phyloP scores from a whole-genome alignment of 2,113 vertebrate species.

The Periophthalmus modestus region DNA sequence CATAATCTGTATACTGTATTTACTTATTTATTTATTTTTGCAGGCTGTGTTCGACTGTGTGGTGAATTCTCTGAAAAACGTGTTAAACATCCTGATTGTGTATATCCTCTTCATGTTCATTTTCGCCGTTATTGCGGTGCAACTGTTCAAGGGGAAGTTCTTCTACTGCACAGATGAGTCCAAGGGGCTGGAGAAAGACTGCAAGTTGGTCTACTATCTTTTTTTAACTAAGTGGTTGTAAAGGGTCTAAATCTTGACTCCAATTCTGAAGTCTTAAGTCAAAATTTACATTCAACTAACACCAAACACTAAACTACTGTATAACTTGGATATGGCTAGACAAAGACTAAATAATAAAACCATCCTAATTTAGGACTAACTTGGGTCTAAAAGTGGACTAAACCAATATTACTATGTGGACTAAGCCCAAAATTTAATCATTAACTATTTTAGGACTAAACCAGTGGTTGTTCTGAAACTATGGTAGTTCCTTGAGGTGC shows the following conservation, averaged over 20 bases:
- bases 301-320: too few relatives aligned
- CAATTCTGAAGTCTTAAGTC: too few relatives aligned
- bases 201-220: constrained; percentile 81
- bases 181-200: constrained; percentile 93
- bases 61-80: constrained; percentile 96
- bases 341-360: neutral
- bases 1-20: too few relatives aligned
- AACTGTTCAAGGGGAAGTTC: constrained; percentile 97
- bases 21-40: constrained; percentile 7
- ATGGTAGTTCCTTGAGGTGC: too few relatives aligned
- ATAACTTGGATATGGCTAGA: too few relatives aligned
- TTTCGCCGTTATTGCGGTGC: constrained; percentile 95
- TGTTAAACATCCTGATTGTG: constrained; percentile 95
- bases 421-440: neutral
- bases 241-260: neutral
- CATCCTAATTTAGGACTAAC: neutral
- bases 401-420: neutral
- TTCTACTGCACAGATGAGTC: constrained; percentile 97
- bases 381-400: neutral
- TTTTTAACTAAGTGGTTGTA: too few relatives aligned
- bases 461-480: too few relatives aligned
- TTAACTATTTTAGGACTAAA: neutral
- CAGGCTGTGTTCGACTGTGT: constrained; percentile 98
- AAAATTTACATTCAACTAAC: too few relatives aligned
- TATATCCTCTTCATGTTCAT: constrained; percentile 99